Evolutionary conservation across 2,888 invertebrate species (phyloP).

Genomic region (Magallana nippona): DNA sequence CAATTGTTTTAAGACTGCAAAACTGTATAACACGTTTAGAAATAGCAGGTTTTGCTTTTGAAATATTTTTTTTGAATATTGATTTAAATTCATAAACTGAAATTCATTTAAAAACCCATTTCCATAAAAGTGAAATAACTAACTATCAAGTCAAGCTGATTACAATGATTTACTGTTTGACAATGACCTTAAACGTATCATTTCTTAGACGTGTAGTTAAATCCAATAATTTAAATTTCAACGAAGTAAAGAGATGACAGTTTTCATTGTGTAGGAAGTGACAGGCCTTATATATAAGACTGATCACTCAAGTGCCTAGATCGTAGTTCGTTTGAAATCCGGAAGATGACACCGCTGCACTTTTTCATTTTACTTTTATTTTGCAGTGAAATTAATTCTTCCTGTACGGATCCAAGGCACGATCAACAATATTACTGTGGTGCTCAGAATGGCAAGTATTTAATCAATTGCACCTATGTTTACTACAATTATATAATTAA

Average conservation of each 20-base stretch:
- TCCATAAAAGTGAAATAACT: no score
- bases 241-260: not conserved
- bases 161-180: no score
- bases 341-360: not conserved
- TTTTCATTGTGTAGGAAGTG: slow-evolving; percentile 12
- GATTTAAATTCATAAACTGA: no score
- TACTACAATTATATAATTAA: no score
- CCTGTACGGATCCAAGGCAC: slow-evolving; percentile 1
- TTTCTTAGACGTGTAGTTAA: not conserved
- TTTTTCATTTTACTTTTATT: not conserved
- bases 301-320: slow-evolving; percentile 1
- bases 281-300: not conserved
- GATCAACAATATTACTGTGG: not conserved
- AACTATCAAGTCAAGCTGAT: no score
- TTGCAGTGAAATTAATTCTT: not conserved
- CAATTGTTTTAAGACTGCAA: no score
- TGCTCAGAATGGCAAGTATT: not conserved
- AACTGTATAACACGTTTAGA: no score
- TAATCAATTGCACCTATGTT: not conserved
- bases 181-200: no score
- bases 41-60: no score
- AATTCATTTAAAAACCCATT: no score
- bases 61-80: no score
- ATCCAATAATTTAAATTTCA: not conserved
- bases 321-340: not conserved